These are phyloP conservation scores for Anhinga anhinga DNA, from an alignment of 2,113 vertebrate species.

Conservation along the genomic window DNA sequence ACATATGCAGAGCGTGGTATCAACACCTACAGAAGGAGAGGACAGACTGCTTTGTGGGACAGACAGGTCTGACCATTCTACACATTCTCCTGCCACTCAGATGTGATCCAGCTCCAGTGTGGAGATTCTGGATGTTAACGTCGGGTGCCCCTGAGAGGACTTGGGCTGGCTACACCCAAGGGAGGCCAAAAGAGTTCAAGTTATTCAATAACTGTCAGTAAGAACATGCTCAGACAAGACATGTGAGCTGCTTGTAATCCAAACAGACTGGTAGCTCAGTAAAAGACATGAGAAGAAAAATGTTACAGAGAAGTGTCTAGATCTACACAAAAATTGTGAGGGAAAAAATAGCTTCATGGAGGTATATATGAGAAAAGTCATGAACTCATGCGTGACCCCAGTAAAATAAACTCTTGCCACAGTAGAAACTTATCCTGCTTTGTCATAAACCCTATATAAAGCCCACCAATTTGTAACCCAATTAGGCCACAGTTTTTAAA, in stretches of 20 bases:
- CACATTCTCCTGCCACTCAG: neutral
- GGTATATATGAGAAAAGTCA: accelerated
- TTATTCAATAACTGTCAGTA: neutral
- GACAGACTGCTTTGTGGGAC: neutral
- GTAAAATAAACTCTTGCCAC: neutral
- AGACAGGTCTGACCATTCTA: neutral
- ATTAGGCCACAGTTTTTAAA: neutral
- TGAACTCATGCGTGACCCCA: neutral
- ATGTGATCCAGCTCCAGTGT: neutral
- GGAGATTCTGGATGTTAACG: neutral
- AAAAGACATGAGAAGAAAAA: neutral
- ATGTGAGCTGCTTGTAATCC: neutral
- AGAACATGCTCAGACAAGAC: neutral
- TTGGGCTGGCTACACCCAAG: neutral
- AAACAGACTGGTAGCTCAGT: neutral
- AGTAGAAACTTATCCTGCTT: neutral
- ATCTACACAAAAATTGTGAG: neutral
- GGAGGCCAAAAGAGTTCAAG: neutral
- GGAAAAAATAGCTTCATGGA: neutral
- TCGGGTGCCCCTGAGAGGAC: neutral
- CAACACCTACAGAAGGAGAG: neutral
- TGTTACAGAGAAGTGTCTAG: neutral
- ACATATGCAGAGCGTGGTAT: neutral
- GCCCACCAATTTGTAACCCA: neutral
- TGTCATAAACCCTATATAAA: neutral